phyloP scores from a whole-genome alignment of 2,888 invertebrate genomes.

The Dichetophora obliterata region DNA sequence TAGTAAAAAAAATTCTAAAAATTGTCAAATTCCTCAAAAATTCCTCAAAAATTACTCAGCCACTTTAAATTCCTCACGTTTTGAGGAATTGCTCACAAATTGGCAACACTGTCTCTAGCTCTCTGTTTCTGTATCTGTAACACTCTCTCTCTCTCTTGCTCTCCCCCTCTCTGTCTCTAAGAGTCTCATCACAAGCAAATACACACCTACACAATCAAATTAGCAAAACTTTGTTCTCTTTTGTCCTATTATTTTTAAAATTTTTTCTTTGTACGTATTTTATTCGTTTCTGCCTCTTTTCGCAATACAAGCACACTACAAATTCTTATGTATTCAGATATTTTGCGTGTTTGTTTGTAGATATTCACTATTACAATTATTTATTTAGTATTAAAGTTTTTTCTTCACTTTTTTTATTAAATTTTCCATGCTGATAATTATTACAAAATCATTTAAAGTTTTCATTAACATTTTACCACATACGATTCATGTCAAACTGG shows the following conservation, averaged over 20 bases:
- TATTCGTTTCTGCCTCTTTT: slow-evolving; percentile 5
- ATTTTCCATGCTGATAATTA: slow-evolving; percentile 52
- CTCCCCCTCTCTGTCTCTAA: background rate
- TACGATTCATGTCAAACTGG: background rate
- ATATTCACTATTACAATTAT: slow-evolving; percentile 17
- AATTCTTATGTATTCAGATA: background rate
- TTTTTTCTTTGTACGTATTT: background rate
- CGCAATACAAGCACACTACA: background rate
- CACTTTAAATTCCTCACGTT: no score
- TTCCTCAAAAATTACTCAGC: no score
- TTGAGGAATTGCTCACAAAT: no score
- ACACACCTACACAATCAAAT: background rate
- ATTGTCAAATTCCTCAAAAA: no score
- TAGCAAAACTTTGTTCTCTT: no score
- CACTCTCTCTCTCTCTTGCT: background rate
- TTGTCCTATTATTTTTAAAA: no score
- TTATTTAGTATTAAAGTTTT: slow-evolving; percentile 11
- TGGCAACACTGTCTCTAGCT: slow-evolving; percentile 23
- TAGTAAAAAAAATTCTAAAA: no score
- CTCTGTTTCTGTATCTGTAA: background rate
- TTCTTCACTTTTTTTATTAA: slow-evolving; percentile 40
- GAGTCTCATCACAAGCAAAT: slow-evolving; percentile 3
- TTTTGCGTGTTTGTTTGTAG: background rate
- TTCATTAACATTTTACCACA: slow-evolving; percentile 22
- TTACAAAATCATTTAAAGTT: slow-evolving; percentile 31